phyloP scores from a whole-genome alignment of 2,888 invertebrate genomes.

The Autographa pulchrina region DNA sequence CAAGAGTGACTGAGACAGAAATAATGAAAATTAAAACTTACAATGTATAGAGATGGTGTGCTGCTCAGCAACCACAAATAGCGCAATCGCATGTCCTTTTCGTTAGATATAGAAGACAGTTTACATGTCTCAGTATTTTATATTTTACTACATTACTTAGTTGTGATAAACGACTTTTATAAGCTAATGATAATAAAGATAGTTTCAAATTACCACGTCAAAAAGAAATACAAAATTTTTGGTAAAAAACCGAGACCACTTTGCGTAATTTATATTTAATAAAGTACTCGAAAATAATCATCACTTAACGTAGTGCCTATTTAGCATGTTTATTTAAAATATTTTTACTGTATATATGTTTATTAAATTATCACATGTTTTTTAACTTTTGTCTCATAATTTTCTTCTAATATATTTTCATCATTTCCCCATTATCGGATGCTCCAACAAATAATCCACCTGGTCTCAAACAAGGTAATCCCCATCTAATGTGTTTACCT shows the following conservation, averaged over 20 bases:
- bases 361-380: neutral
- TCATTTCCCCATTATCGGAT: neutral
- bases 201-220: neutral
- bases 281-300: too few species aligned
- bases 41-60: constrained; percentile 7
- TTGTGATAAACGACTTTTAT: neutral
- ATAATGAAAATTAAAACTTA: constrained; percentile 4
- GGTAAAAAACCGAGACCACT: neutral
- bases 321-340: too few species aligned
- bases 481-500: constrained; percentile 50
- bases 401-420: neutral
- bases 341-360: too few species aligned
- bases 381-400: neutral
- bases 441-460: constrained; percentile 44
- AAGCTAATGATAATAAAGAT: neutral
- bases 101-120: constrained; percentile 8
- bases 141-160: neutral
- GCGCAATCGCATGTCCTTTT: constrained; percentile 30
- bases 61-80: constrained; percentile 19
- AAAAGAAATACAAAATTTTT: neutral
- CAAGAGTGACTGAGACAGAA: constrained; percentile 12
- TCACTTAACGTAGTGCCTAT: too few species aligned
- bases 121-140: constrained; percentile 1
- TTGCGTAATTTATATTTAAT: too few species aligned
- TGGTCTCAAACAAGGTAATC: constrained; percentile 37